These are phyloP conservation scores for Petrolisthes manimaculis DNA, from an alignment of 2,888 invertebrate species.

Conservation along the genomic window DNA sequence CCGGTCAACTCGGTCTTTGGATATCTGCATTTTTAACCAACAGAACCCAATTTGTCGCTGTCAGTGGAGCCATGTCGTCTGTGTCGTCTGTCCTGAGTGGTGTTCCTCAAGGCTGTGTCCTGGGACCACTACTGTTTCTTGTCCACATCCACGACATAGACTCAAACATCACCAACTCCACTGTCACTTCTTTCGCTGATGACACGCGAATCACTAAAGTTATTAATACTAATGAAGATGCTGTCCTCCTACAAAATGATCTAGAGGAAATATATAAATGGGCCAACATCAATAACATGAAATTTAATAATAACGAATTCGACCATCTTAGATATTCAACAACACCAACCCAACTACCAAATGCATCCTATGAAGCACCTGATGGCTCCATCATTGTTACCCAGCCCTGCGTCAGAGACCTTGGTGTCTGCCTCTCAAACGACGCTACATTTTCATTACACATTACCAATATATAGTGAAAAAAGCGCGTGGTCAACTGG, in stretches of 20 bases:
- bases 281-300: constrained; percentile 17
- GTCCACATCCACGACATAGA: constrained; percentile 18
- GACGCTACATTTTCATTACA: neutral
- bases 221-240: neutral
- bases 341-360: neutral
- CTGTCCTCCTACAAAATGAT: constrained; percentile 6
- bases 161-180: neutral
- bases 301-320: neutral
- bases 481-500: neutral
- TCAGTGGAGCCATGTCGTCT: neutral
- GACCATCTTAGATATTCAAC: constrained; percentile 5
- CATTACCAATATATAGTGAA: neutral
- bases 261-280: neutral
- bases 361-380: neutral
- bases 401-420: neutral
- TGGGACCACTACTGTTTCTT: constrained; percentile 25
- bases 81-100: neutral
- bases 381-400: neutral
- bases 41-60: constrained; percentile 2
- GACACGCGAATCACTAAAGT: constrained; percentile 6
- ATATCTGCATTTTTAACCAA: constrained; percentile 3
- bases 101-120: neutral
- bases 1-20: constrained; percentile 5
- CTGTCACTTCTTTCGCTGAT: constrained; percentile 28
- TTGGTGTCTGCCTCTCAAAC: constrained; percentile 10